Percentiles rank a stretch among this genome's conserved stretches.
phyloP scores from a whole-genome alignment of 2,888 invertebrate species.

The Rambutsinella grinnellia region DNA sequence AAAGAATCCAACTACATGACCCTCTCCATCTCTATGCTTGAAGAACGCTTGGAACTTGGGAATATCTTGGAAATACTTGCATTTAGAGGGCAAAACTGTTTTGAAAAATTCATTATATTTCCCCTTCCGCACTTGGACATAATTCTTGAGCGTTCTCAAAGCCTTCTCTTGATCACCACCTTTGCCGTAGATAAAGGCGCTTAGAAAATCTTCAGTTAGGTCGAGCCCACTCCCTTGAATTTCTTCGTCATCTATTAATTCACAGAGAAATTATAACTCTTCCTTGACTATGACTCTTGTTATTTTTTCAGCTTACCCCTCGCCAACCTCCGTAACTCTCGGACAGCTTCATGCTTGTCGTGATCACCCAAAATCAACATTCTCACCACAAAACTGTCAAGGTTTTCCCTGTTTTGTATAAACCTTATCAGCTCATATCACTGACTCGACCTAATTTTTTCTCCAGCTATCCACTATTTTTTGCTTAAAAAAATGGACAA shows the following conservation, averaged over 20 bases:
- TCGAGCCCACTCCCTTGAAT: constrained; percentile 37
- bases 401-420: too few species aligned
- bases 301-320: constrained; percentile 35
- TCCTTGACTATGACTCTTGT: background rate
- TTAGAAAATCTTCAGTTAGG: constrained; percentile 40
- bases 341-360: constrained; percentile 17
- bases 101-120: constrained; percentile 47
- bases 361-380: constrained; percentile 38
- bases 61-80: constrained; percentile 32
- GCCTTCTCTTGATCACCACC: constrained; percentile 43
- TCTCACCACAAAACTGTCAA: too few species aligned
- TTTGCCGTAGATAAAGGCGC: constrained; percentile 34
- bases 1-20: constrained; percentile 32
- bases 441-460: too few species aligned
- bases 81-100: constrained; percentile 33
- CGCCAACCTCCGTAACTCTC: constrained; percentile 12
- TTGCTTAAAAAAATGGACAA: constrained; percentile 41
- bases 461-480: too few species aligned
- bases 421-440: too few species aligned
- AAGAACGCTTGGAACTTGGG: constrained; percentile 38
- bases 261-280: background rate
- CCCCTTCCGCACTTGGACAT: constrained; percentile 31
- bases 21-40: constrained; percentile 31
- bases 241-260: constrained; percentile 38
- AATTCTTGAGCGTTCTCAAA: constrained; percentile 31